Evolutionary conservation across 1,140 invertebrate genomes (phyloP), one percentile per base, ranked within the genome.

Genomic region (Paralvinella palmiformis): DNA sequence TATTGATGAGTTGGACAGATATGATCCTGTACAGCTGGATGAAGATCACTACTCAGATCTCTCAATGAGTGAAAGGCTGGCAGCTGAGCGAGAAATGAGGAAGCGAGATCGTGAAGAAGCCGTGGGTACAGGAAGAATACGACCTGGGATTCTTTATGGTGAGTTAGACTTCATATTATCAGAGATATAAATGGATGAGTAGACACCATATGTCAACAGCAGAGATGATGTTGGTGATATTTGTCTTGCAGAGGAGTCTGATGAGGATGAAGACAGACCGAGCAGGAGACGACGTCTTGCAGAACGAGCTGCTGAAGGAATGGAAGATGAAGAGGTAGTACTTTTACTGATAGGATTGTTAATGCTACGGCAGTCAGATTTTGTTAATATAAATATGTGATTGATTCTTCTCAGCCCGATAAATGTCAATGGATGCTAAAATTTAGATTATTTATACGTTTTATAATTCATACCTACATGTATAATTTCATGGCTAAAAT

Each of bases 1-100:
- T 0, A 96, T 98, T 86, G 91, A 96, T 61, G 94, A 88, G 60
- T 79, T 99, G 70, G 97, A 99, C 84, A 85, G 86, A 32, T 98
- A 98, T 81, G 95, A 98, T 80, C 82, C 83, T 13, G 87, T 89
- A 63, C 85, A 88, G 61, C 75, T 99, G 65, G 96, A 99, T 78
- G 91, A 94, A 72, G 78, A 80, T 2, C 90, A 89, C 13, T 92
- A 91, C 73, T 91, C 91, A 53, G 79, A 80, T 31, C 58, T 82
- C 6, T 96, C 94, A 0, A 85, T 92, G 61, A 87, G 83, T 62
- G 94, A 91, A 53, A 86, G 96, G 17, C 79, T 85, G 29, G 91
- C 89, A 15, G 96, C 94, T 58, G 96, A 99, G 82, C 81, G 86
- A 17, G 91, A 88, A 64, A 88, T 99, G 84, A 84, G 88, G 55